Evolutionary conservation across 37 sponge, comb jelly and placozoan species (phyloP), one percentile per base, ranked within the genome.

Genomic region (Dysidea cf. avara): DNA sequence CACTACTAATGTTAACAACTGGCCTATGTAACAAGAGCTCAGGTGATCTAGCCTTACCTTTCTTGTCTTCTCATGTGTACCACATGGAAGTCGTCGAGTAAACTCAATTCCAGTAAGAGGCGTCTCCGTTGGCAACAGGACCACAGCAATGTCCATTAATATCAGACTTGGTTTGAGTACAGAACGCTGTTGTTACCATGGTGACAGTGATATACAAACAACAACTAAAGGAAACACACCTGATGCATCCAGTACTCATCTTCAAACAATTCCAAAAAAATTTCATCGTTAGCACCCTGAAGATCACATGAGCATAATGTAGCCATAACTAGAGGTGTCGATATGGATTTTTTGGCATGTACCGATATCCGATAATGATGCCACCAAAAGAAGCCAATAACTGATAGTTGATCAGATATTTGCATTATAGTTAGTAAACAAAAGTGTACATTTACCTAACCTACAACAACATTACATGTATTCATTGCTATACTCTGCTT

Each of bases 101-200:
- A 96, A 92, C 63, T 89, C 94, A 50, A 96, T 87, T 11, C 96
- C 93, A 53, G 97, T 93, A 9, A 90, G 77, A 16, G 97, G 93
- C 3, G 97, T 92, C 82, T 77, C 85, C 32, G 85, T 79, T 20
- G 93, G 93, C 16, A 90, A 90, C 58, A 96, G 91, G n/a, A 96
- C 77, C 84, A 92, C 84, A 52, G 82, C 71, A n/a, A 68, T 84
- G 37, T 96, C 94, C 72, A 82, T 89, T 78, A 92, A 69, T 54
- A 94, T 76, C 38, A 72, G 81, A 7, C 61, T 71, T 14, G 79
- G 48, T n/a, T 84, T 79, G 29, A 86, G 40, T 6, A 63, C 38
- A 47, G 75, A 73, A 3, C 49, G 16, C 85, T 84, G n/a, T 3
- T 39, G 52, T 16, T 56, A 57, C 31, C 12, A 30, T 29, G 31